phyloP scores from a whole-genome alignment of 2,888 invertebrate species.

The Ophioninae sp. region DNA sequence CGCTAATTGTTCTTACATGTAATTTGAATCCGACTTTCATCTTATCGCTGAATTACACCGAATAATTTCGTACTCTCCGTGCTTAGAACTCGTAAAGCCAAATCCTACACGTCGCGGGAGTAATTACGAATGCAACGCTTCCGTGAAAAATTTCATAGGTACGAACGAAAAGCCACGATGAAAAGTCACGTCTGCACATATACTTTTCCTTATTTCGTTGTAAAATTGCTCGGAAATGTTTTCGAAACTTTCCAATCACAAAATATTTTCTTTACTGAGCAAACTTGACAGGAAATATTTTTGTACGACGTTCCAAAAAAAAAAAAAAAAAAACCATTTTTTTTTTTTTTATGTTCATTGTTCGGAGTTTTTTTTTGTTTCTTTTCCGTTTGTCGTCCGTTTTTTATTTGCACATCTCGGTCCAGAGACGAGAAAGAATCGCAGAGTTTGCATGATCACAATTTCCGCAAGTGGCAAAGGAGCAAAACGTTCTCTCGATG shows the following conservation, averaged over 20 bases:
- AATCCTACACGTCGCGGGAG: not conserved
- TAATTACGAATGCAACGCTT: conserved; percentile 7
- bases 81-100: conserved; percentile 4
- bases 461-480: conserved; percentile 16
- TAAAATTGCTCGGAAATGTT: not conserved
- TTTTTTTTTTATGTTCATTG: too few relatives aligned
- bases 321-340: too few relatives aligned
- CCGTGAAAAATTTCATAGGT: not conserved
- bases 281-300: not conserved
- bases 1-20: conserved; percentile 3
- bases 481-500: conserved; percentile 37
- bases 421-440: conserved; percentile 35
- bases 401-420: not conserved
- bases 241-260: not conserved
- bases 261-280: not conserved
- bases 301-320: not conserved
- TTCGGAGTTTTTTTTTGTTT: too few relatives aligned
- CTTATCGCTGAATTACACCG: conserved; percentile 50
- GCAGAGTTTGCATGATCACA: conserved; percentile 10
- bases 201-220: not conserved
- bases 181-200: not conserved
- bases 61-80: conserved; percentile 34
- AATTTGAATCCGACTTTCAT: conserved; percentile 55
- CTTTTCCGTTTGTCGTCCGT: not conserved
- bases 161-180: not conserved